These are phyloP conservation scores for Psilopsiagon aymara DNA, from an alignment of 2,113 vertebrate species.

Conservation along the genomic window DNA sequence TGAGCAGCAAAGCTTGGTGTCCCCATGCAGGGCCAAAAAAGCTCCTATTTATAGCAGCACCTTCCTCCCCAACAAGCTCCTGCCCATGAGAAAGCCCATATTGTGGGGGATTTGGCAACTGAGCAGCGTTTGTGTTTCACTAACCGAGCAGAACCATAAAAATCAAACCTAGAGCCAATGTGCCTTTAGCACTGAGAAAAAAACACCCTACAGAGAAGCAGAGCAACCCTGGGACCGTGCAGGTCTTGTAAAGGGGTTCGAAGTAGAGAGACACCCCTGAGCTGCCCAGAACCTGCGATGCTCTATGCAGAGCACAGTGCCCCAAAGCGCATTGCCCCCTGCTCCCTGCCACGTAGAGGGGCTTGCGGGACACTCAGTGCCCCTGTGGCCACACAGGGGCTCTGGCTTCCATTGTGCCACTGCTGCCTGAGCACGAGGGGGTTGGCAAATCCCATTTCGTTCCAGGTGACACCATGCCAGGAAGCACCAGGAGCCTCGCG, in stretches of 20 bases:
- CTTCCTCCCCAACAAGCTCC: not conserved
- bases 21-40: conserved; percentile 41
- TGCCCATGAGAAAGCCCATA: conserved; percentile 10
- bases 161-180: not conserved
- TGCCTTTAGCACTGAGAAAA: not conserved
- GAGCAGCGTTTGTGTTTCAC: conserved; percentile 42
- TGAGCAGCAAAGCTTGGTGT: conserved; percentile 71
- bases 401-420: not conserved
- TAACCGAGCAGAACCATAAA: conserved; percentile 57
- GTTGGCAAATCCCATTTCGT: not conserved
- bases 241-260: not conserved
- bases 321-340: not conserved
- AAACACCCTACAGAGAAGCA: not conserved
- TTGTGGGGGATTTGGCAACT: conserved; percentile 45
- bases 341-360: accelerated
- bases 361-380: accelerated
- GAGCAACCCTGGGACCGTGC: not conserved
- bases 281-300: not conserved
- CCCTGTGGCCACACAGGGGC: not conserved
- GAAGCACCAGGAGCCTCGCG: accelerated
- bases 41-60: conserved; percentile 56
- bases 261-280: accelerated
- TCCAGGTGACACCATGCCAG: accelerated
- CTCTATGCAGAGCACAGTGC: not conserved
- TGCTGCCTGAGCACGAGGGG: not conserved